Conservation (phyloP, 2,113 vertebrate species). For the Neolamprologus falcicula region DNA sequence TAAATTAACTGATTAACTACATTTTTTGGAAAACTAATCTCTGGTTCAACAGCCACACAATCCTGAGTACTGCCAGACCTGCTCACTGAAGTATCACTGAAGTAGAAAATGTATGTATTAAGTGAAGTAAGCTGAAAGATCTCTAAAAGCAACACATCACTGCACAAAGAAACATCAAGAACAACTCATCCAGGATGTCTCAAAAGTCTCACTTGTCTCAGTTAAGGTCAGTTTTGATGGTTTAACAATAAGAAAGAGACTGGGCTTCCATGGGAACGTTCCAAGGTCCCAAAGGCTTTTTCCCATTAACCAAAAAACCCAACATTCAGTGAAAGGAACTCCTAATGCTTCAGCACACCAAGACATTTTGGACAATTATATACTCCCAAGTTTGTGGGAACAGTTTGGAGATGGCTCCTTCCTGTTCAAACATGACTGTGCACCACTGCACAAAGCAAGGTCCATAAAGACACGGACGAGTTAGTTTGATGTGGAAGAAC, state of each 20-base stretch:
- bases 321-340: background rate
- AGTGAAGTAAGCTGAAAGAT: background rate
- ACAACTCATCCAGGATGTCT: background rate
- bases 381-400: background rate
- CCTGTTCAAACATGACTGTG: background rate
- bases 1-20: background rate
- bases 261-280: accelerated
- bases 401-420: background rate
- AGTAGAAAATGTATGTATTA: background rate
- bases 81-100: background rate
- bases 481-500: background rate
- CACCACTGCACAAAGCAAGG: background rate
- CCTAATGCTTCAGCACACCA: background rate
- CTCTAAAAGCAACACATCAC: background rate
- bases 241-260: background rate
- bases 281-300: background rate
- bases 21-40: background rate
- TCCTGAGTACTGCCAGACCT: background rate
- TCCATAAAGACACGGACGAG: background rate
- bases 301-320: background rate
- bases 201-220: background rate
- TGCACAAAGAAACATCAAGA: background rate
- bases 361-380: background rate
- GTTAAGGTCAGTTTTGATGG: background rate
- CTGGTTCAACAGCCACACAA: background rate